Evolutionary conservation across 1,140 invertebrate species (phyloP).

Genomic region (Heliconius hewitsoni): DNA sequence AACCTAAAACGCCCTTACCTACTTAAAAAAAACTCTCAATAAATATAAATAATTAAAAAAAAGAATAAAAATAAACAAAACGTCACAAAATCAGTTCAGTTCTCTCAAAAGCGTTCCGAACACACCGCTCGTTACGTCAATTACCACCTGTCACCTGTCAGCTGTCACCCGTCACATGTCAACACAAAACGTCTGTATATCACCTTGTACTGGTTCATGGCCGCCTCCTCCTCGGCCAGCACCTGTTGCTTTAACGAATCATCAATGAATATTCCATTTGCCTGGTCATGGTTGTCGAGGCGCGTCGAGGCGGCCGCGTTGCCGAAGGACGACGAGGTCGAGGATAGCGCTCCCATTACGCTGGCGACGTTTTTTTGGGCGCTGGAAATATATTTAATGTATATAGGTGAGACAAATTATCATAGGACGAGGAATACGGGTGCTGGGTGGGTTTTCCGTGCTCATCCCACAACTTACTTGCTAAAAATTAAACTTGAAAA

Average conservation of each 20-base stretch:
- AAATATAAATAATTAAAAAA: no score
- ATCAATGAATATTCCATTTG: conserved; percentile 88
- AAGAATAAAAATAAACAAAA: no score
- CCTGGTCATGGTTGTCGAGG: conserved; percentile 84
- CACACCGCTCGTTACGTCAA: no score
- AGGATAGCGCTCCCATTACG: conserved; percentile 93
- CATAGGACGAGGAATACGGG: no score
- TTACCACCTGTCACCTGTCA: not conserved
- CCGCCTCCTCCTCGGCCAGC: conserved; percentile 96
- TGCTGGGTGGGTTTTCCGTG: no score
- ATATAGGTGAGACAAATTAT: no score
- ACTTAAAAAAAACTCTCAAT: no score
- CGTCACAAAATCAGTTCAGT: no score
- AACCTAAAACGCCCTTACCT: no score
- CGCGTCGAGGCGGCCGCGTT: conserved; percentile 89
- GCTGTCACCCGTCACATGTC: not conserved
- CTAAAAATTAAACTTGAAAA: no score
- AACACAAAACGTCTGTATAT: conserved; percentile 26
- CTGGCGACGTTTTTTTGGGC: conserved; percentile 94
- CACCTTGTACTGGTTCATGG: conserved; percentile 97
- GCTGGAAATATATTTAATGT: conserved; percentile 66
- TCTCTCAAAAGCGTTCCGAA: no score
- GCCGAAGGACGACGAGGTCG: conserved; percentile 93
- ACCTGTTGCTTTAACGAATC: conserved; percentile 92
- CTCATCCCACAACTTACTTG: no score